Conservation (phyloP, 2,797 vertebrate genomes). For the Geotria australis region DNA sequence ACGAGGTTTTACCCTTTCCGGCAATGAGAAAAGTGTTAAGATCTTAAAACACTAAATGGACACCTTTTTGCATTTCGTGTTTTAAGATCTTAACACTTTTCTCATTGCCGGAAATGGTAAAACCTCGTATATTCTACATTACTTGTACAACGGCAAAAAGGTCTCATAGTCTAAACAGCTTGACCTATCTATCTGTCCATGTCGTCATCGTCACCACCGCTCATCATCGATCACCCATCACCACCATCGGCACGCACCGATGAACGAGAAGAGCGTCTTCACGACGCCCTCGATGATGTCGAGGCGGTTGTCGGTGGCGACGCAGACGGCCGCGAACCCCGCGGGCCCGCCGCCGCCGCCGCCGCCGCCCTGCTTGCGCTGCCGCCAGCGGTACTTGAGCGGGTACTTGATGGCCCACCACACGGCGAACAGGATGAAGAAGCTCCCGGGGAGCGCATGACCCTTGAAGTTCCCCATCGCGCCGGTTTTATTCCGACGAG, state of each 20-base stretch:
- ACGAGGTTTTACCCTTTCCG: no score
- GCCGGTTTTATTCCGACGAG: no score
- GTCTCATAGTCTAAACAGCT: no score
- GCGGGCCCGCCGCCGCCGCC: conserved; percentile 4
- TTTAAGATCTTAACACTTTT: no score
- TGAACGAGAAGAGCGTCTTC: conserved; percentile 26
- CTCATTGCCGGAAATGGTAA: no score
- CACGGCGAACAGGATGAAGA: conserved; percentile 38
- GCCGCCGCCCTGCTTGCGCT: conserved; percentile 31
- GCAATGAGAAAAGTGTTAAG: no score
- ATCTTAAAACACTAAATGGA: no score
- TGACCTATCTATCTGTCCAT: no score
- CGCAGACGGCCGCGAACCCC: conserved; percentile 9
- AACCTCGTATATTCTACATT: no score
- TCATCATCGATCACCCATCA: neutral
- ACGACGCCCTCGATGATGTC: conserved; percentile 40
- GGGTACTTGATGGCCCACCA: conserved; percentile 58
- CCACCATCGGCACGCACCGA: conserved; percentile 14
- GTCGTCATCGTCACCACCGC: no score
- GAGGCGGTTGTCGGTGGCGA: conserved; percentile 28
- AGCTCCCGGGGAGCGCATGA: conserved; percentile 46
- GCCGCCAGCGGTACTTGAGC: conserved; percentile 33
- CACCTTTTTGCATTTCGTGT: no score
- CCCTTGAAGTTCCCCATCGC: conserved; percentile 57
- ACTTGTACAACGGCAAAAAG: no score